phyloP scores from a whole-genome alignment of 2,888 invertebrate genomes.

The Mesoligia furuncula region DNA sequence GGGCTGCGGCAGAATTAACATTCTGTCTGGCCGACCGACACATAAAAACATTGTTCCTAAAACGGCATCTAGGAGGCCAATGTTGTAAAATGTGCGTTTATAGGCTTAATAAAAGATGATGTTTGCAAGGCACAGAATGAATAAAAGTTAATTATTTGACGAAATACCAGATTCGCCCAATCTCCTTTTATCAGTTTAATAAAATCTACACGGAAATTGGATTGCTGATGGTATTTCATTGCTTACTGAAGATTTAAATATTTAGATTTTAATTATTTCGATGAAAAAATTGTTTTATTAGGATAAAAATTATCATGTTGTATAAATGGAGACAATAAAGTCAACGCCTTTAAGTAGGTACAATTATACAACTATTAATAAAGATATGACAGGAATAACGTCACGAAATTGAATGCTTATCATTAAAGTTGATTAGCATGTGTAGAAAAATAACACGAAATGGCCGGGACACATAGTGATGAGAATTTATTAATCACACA shows the following conservation, averaged over 20 bases:
- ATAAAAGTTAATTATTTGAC: background rate
- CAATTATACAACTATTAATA: background rate
- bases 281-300: background rate
- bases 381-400: background rate
- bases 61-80: too few species aligned
- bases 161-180: background rate
- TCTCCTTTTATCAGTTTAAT: slow-evolving; percentile 5
- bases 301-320: too few species aligned
- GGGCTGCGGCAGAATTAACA: too few species aligned
- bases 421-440: background rate
- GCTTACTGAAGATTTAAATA: background rate
- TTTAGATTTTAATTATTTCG: background rate
- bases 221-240: slow-evolving; percentile 10
- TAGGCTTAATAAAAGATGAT: background rate
- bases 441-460: background rate
- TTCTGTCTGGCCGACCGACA: too few species aligned
- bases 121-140: background rate
- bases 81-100: background rate
- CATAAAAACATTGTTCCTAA: too few species aligned
- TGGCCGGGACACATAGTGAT: background rate
- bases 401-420: background rate
- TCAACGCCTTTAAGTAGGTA: background rate
- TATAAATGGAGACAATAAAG: too few species aligned
- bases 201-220: slow-evolving; percentile 9
- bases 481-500: background rate